These are phyloP conservation scores for Babylonia areolata DNA, from an alignment of 1,140 invertebrate species.

Conservation along the genomic window DNA sequence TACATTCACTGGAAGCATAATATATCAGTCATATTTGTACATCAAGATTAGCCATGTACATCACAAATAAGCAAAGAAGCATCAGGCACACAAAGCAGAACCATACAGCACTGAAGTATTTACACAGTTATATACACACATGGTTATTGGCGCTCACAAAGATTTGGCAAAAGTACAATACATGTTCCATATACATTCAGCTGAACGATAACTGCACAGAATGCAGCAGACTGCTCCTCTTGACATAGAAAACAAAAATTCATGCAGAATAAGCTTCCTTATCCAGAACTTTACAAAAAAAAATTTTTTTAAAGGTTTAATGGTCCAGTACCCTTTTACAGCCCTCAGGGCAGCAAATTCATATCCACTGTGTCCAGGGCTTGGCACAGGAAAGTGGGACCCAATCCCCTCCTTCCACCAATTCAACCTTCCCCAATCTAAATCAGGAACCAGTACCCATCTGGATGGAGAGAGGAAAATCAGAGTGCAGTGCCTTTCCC, in stretches of 20 bases:
- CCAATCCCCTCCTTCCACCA: too few species aligned
- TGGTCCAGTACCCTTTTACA: background rate
- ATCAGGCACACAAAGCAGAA: background rate
- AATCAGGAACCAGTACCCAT: too few species aligned
- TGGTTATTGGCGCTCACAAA: background rate
- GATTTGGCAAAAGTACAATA: background rate
- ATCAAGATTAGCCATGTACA: background rate
- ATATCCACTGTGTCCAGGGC: too few species aligned
- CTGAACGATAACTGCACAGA: conserved; percentile 17
- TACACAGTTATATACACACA: background rate
- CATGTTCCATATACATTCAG: background rate
- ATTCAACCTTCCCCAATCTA: too few species aligned
- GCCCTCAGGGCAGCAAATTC: too few species aligned
- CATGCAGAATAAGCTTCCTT: too few species aligned
- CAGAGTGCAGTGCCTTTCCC: too few species aligned
- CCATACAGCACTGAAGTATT: background rate
- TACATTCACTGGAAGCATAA: background rate
- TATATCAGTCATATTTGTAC: background rate
- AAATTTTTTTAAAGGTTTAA: too few species aligned
- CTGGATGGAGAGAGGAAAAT: too few species aligned
- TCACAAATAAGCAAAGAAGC: background rate
- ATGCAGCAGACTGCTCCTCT: conserved; percentile 7
- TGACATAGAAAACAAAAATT: too few species aligned
- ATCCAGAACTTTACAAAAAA: too few species aligned
- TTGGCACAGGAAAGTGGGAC: too few species aligned